Evolutionary conservation across 1,140 invertebrate species (phyloP).

Genomic region (Bombus balteatus): DNA sequence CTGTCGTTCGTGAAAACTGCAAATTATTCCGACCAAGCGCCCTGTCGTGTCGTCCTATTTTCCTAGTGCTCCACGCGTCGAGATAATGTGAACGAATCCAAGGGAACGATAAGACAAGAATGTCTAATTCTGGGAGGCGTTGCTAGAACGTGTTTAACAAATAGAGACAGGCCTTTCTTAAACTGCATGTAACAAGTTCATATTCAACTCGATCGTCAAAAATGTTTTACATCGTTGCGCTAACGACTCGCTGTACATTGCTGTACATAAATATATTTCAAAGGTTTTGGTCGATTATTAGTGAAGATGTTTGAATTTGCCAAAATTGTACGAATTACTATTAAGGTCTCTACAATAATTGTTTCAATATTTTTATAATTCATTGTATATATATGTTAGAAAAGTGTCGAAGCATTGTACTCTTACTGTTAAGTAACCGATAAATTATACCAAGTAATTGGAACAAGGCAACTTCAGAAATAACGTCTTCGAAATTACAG

Average conservation of each 20-base stretch:
- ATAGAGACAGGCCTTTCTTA: neutral
- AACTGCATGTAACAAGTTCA: neutral
- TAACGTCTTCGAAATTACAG: neutral
- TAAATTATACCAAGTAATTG: neutral
- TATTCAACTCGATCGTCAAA: neutral
- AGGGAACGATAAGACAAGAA: constrained; percentile 17
- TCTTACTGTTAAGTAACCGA: neutral
- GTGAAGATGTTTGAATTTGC: too few relatives aligned
- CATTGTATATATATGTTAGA: too few relatives aligned
- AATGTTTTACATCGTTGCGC: too few relatives aligned
- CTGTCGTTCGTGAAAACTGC: constrained; percentile 52
- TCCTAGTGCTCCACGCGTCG: constrained; percentile 9
- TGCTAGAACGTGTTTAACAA: neutral
- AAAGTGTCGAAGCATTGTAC: neutral
- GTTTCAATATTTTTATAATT: neutral
- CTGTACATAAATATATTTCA: too few relatives aligned
- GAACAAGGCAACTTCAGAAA: neutral
- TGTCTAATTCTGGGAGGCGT: constrained; percentile 44
- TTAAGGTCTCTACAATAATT: too few relatives aligned
- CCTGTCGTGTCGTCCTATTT: constrained; percentile 1
- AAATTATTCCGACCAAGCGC: constrained; percentile 35
- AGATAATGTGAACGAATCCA: constrained; percentile 34
- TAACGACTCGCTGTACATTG: too few relatives aligned
- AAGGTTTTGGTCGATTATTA: too few relatives aligned
- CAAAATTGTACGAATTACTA: too few relatives aligned